Base-by-base conservation (phyloP, 2,113 vertebrate species). In the Xiphophorus hellerii region DNA sequence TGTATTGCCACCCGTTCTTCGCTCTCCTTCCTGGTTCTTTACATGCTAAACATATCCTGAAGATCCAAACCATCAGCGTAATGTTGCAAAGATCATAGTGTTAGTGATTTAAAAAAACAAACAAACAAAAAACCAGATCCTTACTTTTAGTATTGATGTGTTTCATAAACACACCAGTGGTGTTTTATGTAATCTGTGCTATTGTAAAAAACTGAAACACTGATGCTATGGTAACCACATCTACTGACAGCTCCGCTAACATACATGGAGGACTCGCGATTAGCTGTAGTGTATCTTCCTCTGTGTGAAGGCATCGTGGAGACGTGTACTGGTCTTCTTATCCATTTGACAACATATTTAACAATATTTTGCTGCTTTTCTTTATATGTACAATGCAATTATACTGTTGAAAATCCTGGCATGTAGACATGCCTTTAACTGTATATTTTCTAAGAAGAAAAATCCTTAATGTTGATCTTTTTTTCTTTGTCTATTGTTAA, bases 151-250 rank as follows among this genome's bases (percentile, higher is more conserved):
- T 58, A 20, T 58, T 58, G 51, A 58, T n/a, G 51, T 58, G 77
- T 86, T 89, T 84, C 78, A 54, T 77, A 85, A 86, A 85, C 85
- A 84, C 54, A 1, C 85, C 74, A 67, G 74, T 80, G 76, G 51
- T 73, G 76, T 84, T 79, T 72, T n/a, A 68, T 33, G 44, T 54
- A 54, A 20, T 17, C 44, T 74, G 51, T 76, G 51, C 76, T 74
- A 68, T 63, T 11, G 42, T 77, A 30, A 48, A 83, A 33, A 44
- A 70, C 73, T 77, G 66, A 42, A 66, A 44, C 66, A 63, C 17
- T 76, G 81, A 91, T 82, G 62, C 87, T 73, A 89, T 89, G 69
- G 83, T 76, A 87, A 86, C 80, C 68, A 62, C 28, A 33, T 82
- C 65, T 14, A 48, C 44, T 48, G 44, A 48, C 15, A 1, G 44